phyloP scores from a whole-genome alignment of 2,888 invertebrate species.

The Nephrotoma appendiculata region DNA sequence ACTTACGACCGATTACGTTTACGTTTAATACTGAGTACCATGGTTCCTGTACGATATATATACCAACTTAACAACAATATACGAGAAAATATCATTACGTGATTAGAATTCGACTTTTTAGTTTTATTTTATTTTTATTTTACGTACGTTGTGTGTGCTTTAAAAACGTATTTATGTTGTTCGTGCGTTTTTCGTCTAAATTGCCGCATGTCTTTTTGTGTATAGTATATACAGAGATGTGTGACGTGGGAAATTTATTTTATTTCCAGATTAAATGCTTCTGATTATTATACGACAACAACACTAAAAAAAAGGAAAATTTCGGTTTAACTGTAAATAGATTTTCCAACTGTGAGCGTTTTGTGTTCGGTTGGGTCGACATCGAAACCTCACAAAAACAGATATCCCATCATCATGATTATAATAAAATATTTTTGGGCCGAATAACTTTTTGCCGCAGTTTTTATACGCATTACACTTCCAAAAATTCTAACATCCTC shows the following conservation, averaged over 20 bases:
- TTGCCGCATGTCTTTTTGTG: background rate
- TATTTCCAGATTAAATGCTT: background rate
- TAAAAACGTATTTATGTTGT: background rate
- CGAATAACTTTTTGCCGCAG: background rate
- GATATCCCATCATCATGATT: too few relatives aligned
- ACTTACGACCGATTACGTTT: background rate
- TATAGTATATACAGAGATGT: background rate
- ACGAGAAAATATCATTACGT: background rate
- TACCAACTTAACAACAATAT: background rate
- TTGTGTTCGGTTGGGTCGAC: background rate
- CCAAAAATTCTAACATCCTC: background rate
- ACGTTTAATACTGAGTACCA: background rate
- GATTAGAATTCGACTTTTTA: background rate
- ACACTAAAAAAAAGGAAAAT: background rate
- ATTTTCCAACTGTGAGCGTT: background rate
- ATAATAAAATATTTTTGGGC: too few relatives aligned
- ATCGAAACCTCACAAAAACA: background rate
- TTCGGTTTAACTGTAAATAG: too few relatives aligned
- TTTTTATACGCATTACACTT: background rate
- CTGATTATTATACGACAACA: background rate
- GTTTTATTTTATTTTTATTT: background rate
- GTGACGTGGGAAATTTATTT: background rate
- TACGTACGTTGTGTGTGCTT: background rate
- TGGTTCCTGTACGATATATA: background rate
- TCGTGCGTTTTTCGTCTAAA: background rate